Percentiles rank a stretch among this genome's conserved stretches.
phyloP scores from a whole-genome alignment of 64 coral and sea anemone species.

The Stylophora pistillata region DNA sequence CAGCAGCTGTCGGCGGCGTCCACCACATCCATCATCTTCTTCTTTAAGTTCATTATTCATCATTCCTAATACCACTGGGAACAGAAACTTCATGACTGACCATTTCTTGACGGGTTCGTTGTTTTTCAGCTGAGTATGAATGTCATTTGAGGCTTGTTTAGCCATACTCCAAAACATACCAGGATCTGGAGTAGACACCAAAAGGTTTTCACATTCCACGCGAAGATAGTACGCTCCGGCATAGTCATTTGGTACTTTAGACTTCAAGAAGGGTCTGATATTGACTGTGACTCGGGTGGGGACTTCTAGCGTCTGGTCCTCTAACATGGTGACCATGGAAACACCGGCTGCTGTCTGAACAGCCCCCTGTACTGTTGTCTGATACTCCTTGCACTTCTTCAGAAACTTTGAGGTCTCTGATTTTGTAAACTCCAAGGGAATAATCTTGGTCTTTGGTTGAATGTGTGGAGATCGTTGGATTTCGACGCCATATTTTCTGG shows the following conservation, averaged over 20 bases:
- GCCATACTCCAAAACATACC: background rate
- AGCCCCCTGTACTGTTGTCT: background rate
- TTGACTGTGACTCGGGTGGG: background rate
- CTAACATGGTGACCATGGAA: background rate
- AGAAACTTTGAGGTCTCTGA: background rate
- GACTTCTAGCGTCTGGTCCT: background rate
- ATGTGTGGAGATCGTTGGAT: conserved; percentile 6
- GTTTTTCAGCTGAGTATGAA: background rate
- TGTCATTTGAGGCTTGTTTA: background rate
- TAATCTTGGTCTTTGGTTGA: background rate
- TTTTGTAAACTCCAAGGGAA: background rate
- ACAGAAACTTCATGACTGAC: background rate
- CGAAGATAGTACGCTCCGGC: background rate
- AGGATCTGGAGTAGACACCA: background rate
- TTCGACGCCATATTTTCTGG: conserved; percentile 13
- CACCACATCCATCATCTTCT: background rate
- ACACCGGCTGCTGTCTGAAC: conserved; percentile 11
- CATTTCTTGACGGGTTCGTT: background rate
- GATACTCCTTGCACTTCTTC: background rate
- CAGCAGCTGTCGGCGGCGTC: background rate
- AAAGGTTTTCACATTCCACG: background rate
- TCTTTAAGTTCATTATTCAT: background rate
- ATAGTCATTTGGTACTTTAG: background rate
- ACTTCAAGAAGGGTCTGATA: background rate
- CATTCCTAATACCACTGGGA: background rate